Base-by-base conservation (phyloP, 1,140 invertebrate genomes). In the Drosophila triauraria region DNA sequence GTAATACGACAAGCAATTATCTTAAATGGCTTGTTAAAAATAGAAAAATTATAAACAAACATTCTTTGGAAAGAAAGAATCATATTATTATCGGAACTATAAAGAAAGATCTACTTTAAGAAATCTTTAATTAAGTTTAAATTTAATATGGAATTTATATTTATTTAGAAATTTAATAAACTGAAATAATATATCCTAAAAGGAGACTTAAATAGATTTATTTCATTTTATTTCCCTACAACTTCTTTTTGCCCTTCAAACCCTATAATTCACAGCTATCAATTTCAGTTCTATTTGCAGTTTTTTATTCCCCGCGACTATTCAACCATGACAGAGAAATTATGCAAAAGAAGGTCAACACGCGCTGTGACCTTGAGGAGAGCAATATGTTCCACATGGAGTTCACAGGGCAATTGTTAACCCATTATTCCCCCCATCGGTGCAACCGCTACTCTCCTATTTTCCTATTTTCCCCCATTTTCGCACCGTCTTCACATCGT, bases 311-410 rank as follows among this genome's bases (percentile, higher is more conserved):
- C 4, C 30, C 23, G 9, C 9, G 1, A 32, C 25, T 25, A 17
- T n/a, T 38, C 8, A 57, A 63, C 10, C 38, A 38, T 54, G 4
- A 72, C 43, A n/a, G 15, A 27, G n/a, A n/a, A 38, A 44, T 44
- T 67, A 35, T 56, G 38, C 35, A 43, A 68, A 25, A 32, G 76
- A 85, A 82, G 82, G 82, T 85, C 69, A 86, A 27, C 58, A 20
- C 43, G 50, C 42, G 50, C 42, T 60, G 32, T 88, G 80, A 86
- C 82, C 83, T 86, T 86, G 83, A 67, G 60, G 23, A 46, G 42
- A 7, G 15, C 32, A 46, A 35, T 51, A 53, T 23, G 61, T 27
- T 17, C 53, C 48, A 75, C 58, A 35, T 51, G 54, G 54, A 81
- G 67, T 82, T 78, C 67, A 62, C 54, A 69, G 68, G 65, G 50